Evolutionary conservation across 2,797 vertebrate species (phyloP).

Genomic region (Siniperca undulata): DNA sequence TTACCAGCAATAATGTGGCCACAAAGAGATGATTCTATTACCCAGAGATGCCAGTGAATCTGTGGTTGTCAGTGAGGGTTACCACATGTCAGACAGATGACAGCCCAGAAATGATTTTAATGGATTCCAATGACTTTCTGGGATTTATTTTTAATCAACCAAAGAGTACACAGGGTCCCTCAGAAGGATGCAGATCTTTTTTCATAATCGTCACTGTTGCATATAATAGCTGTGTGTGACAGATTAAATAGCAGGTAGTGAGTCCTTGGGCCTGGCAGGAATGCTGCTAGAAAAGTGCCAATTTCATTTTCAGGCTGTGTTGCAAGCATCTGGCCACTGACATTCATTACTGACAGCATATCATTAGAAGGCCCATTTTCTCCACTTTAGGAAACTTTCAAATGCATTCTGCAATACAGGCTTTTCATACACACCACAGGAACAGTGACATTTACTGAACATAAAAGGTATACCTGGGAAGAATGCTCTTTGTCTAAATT

Average conservation of each 20-base stretch:
- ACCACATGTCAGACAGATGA: conserved; percentile 36
- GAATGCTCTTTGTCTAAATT: neutral
- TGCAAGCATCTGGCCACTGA: conserved; percentile 56
- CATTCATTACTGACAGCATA: conserved; percentile 72
- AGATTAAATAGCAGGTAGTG: conserved; percentile 70
- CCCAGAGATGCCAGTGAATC: conserved; percentile 31
- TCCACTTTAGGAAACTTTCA: conserved; percentile 63
- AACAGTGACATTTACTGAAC: conserved; percentile 29
- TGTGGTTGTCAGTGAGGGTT: conserved; percentile 22
- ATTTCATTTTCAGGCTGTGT: conserved; percentile 63
- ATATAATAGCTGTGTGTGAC: conserved; percentile 71
- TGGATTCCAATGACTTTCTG: conserved; percentile 69
- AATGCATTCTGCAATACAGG: conserved; percentile 31
- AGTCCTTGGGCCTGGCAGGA: conserved; percentile 54
- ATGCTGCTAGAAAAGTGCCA: conserved; percentile 60
- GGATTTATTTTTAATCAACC: conserved; percentile 75
- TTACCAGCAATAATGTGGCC: conserved; percentile 12
- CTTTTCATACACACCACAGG: conserved; percentile 16
- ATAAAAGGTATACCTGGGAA: conserved; percentile 6
- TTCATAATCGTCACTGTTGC: conserved; percentile 61
- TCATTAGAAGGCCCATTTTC: conserved; percentile 65
- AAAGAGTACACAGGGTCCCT: conserved; percentile 48
- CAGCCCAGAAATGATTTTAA: conserved; percentile 56
- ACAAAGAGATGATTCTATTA: conserved; percentile 31
- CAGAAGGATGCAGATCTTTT: conserved; percentile 54